Percentiles rank a stretch among this genome's conserved stretches.
These are phyloP conservation scores for Heloderma charlesbogerti DNA, from an alignment of 2,113 vertebrate species.

Conservation along the genomic window DNA sequence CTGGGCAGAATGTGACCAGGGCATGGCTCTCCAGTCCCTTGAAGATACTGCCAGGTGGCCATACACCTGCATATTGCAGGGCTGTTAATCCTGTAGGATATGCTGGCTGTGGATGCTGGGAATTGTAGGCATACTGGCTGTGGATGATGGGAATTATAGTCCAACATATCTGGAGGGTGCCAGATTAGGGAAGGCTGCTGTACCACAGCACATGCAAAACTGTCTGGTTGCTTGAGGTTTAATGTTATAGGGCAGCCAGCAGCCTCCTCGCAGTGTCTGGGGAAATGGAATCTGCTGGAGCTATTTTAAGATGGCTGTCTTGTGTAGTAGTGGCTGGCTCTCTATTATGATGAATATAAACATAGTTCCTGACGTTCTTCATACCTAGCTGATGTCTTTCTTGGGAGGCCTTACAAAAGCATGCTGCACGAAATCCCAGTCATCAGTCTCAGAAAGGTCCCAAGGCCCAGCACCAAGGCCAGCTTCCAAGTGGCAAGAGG, in stretches of 20 bases:
- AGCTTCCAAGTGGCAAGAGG: neutral
- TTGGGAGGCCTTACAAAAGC: neutral
- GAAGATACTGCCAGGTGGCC: neutral
- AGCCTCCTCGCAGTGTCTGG: neutral
- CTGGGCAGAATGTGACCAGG: neutral
- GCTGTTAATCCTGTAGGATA: neutral
- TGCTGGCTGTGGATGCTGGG: too few species aligned
- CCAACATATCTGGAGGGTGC: too few species aligned
- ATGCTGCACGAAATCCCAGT: neutral
- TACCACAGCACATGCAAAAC: neutral
- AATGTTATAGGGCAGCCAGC: neutral
- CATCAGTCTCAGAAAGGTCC: neutral
- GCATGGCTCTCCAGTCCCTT: too few species aligned
- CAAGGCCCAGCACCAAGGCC: neutral
- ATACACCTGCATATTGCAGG: neutral
- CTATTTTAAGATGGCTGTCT: neutral
- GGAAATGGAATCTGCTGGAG: neutral
- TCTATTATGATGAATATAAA: neutral
- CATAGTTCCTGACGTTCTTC: neutral
- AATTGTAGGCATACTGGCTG: too few species aligned
- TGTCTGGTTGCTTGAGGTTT: neutral
- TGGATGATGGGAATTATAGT: too few species aligned
- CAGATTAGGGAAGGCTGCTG: too few species aligned
- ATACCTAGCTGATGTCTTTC: neutral
- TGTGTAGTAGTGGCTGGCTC: neutral